Conservation (phyloP, 1,140 invertebrate species). For the Rhopalosiphum maidis region DNA sequence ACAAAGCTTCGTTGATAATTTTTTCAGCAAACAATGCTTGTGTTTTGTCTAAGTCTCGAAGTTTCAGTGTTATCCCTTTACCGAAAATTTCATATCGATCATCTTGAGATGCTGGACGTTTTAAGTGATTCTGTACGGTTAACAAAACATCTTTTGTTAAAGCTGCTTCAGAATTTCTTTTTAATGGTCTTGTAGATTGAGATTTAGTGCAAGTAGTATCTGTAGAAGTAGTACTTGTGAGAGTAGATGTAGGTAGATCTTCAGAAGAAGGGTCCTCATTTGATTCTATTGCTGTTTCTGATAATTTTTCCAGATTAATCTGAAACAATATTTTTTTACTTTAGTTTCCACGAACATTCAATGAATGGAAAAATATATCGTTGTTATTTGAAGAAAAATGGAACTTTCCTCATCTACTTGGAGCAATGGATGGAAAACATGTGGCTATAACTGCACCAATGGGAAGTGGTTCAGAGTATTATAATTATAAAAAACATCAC, state of each 20-base stretch:
- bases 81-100: constrained; percentile 43
- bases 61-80: constrained; percentile 27
- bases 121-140: constrained; percentile 37
- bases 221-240: constrained; percentile 35
- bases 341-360: constrained; percentile 59
- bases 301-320: constrained; percentile 15
- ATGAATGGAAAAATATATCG: constrained; percentile 61
- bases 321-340: constrained; percentile 56
- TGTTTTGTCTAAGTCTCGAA: constrained; percentile 20
- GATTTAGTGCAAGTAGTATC: constrained; percentile 19
- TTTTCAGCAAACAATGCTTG: constrained; percentile 44
- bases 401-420: constrained; percentile 64
- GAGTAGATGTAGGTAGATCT: constrained; percentile 19
- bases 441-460: constrained; percentile 63
- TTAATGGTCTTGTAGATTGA: constrained; percentile 39
- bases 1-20: constrained; percentile 50
- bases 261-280: constrained; percentile 17
- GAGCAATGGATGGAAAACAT: constrained; percentile 64
- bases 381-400: constrained; percentile 63
- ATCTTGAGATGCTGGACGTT: constrained; percentile 44
- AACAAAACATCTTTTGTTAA: constrained; percentile 36
- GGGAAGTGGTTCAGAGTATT: constrained; percentile 63
- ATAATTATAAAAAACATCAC: constrained; percentile 65
- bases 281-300: constrained; percentile 35
- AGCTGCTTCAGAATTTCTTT: constrained; percentile 44